phyloP scores from a whole-genome alignment of 2,797 vertebrate genomes.

The Mus caroli region DNA sequence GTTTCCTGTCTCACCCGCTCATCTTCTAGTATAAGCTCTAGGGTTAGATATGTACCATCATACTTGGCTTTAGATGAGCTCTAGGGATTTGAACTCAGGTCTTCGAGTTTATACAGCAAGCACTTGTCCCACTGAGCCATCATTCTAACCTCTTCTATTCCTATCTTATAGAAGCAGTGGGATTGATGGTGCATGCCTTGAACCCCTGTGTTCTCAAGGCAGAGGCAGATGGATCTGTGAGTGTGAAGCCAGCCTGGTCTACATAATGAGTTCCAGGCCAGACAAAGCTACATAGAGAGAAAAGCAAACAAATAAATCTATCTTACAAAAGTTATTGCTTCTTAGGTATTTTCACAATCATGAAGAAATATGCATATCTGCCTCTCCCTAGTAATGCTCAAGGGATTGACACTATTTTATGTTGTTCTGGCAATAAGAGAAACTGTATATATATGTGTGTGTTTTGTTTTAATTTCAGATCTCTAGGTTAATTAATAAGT shows the following conservation, averaged over 20 bases:
- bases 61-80: background rate
- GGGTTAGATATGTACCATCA: background rate
- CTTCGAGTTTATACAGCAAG: background rate
- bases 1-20: background rate
- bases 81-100: background rate
- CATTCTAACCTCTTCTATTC: background rate
- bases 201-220: background rate
- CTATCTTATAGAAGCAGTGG: background rate
- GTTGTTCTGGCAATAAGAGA: slow-evolving; percentile 59
- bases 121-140: too few species aligned
- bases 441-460: slow-evolving; percentile 6
- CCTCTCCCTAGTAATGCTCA: background rate
- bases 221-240: background rate
- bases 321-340: slow-evolving; percentile 8
- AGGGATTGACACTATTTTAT: slow-evolving; percentile 60
- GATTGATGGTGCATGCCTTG: background rate
- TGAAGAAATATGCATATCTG: slow-evolving; percentile 48
- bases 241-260: background rate
- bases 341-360: slow-evolving; percentile 43
- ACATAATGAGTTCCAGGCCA: background rate
- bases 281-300: background rate
- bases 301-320: background rate
- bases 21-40: background rate
- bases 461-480: slow-evolving; percentile 19
- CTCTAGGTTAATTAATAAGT: slow-evolving; percentile 30